Conservation (phyloP, 2,888 invertebrate genomes). For the Aplocera efformata region DNA sequence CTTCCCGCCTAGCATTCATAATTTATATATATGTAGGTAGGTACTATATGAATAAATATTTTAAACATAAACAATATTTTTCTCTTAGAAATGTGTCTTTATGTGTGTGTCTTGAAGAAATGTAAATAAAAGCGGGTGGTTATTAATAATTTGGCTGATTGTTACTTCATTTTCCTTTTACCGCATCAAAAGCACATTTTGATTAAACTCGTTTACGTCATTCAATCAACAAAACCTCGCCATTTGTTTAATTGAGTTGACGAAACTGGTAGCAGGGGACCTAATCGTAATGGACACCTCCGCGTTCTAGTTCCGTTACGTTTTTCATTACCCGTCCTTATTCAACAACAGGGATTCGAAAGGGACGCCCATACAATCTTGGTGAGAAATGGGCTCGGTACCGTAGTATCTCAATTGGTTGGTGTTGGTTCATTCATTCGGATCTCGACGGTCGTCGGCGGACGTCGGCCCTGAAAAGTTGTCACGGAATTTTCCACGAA, state of each 20-base stretch:
- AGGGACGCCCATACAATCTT: conserved; percentile 24
- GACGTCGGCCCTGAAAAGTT: conserved; percentile 35
- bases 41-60: no score
- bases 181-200: not conserved
- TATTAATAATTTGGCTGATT: no score
- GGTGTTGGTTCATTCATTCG: conserved; percentile 45
- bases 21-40: no score
- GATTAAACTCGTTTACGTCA: conserved; percentile 18
- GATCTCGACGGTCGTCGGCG: conserved; percentile 40
- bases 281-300: conserved; percentile 36
- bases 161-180: no score
- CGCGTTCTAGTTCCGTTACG: conserved; percentile 18
- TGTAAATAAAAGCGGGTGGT: no score
- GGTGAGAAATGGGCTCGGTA: conserved; percentile 29
- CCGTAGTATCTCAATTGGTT: conserved; percentile 32
- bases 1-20: no score
- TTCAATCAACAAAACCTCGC: conserved; percentile 27
- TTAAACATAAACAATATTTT: no score
- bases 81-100: no score
- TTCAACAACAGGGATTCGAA: conserved; percentile 20
- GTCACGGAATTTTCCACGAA: conserved; percentile 37
- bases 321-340: conserved; percentile 20
- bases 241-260: conserved; percentile 37
- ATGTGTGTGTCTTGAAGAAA: no score
- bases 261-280: conserved; percentile 36